Base-by-base conservation (phyloP, 2,113 vertebrate species). In the Coracopsis vasa region DNA sequence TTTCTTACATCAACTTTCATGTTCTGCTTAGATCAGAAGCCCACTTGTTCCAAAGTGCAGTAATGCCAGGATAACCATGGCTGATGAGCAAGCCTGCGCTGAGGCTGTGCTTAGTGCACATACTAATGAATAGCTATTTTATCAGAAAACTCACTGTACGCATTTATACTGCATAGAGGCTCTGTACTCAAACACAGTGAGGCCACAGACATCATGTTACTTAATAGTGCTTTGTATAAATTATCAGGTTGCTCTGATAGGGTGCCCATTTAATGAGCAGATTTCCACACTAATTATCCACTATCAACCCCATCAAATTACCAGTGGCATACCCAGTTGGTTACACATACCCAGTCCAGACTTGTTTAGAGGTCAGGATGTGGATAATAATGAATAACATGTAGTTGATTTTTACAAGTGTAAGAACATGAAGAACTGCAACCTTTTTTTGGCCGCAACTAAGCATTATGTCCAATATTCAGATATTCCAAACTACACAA, bases 11-110 rank as follows among this genome's bases (percentile, higher is more conserved):
- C 18, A 39, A 25, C 28, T 24, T 16, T 27, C 31, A 70, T 1
- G 18, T 8, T 56, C 33, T 48, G n/a, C 42, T 37, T 28, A 37
- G 39, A 35, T 29, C 39, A 67, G 44, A 65, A 41, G 24, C 35
- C 47, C 23, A 1, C 16, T 13, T n/a, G 25, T 35, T 33, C 48
- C 13, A 25, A 79, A 87, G 67, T 5, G 23, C 44, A 51, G 3
- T 1, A 24, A 24, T 1, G 2, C 4, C 6, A 16, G 8, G 18
- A 6, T 18, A 31, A 39, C 13, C 4, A 25, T 9, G 23, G 35
- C 9, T 19, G 3, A 4, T 5, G 21, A 24, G 67, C 44, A 50
- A 31, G 75, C 16, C 75, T 48, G 35, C 11, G 28, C 45, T 1
- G 9, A 61, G 60, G 64, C n/a, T 24, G n/a, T 6, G 71, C 69